Evolutionary conservation across 2,888 invertebrate genomes (phyloP), one percentile per base, ranked within the genome.

Genomic region (Limnephilus rhombicus): DNA sequence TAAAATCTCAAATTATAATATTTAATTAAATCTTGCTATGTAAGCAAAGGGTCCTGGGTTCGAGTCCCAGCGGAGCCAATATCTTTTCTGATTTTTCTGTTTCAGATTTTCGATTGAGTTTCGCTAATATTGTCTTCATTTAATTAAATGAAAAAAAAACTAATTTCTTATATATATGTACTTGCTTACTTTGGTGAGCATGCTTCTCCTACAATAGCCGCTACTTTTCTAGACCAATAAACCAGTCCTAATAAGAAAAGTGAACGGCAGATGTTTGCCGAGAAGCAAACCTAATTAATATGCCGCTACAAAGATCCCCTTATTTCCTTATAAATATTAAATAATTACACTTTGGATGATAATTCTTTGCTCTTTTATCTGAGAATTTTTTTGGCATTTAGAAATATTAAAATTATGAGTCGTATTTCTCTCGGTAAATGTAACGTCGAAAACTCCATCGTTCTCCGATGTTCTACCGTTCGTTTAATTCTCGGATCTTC

Each of bases 241-340:
- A 89, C 92, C 88, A 85, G 92, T 34, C 29, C 37, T 92, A 91
- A 93, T 93, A 90, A 90, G 90, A 92, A 93, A 92, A 92, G 86
- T 91, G 80, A 80, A 41, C 80, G 82, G 80, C 87, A 91, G 91
- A 85, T 89, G 89, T 91, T 82, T 90, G 89, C 89, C 34, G 13
- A 88, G 4, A 41, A 91, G 80, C 87, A 89, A 93, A 92, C 87
- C 88, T 92, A 92, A 93, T 91, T 92, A 93, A 93, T 91, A 85
- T 90, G 88, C 12, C 29, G 13, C 49, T 68, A 13, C 53, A 87
- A 49, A 87, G 49, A 68, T 80, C 85, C 80, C 49, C 91, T 86
- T 83, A 89, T 89, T 83, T 89, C 45, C 45, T 90, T 82, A 24
- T 82, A 82, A 81, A 90, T 82, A 82, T 90, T 82, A 83, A 90